Evolutionary conservation across 2,888 invertebrate genomes (phyloP), one percentile per base, ranked within the genome.

Genomic region (Zaprionus lineosus): DNA sequence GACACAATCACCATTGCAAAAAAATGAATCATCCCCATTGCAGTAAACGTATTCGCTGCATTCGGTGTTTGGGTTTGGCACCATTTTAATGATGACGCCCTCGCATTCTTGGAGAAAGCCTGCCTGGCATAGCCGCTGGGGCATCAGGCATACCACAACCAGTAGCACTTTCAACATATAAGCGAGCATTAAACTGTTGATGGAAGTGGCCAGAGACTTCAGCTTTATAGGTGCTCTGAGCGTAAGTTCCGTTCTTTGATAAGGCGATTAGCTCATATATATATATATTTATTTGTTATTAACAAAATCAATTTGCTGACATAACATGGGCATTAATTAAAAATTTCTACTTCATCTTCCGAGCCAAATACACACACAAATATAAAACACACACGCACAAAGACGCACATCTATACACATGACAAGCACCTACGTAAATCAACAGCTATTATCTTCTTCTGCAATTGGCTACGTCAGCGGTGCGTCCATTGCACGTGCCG

Each of bases 1-100:
- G 1, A 2, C 29, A 41, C 82, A 83, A 4, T 78, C 76, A 0
- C 76, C 88, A 8, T 86, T 86, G 46, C 81, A 81, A 18, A 78
- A 81, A 33, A 53, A 86, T 0, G 88, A 87, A 1, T 86, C 74
- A 0, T 81, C 71, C 0, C 77, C 78, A 57, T 87, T 65, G 46
- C 88, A 89, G 36, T 82, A 72, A 4, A 88, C 82, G 26, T 68
- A 88, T 36, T 65, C 74, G 8, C 84, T 72, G 68, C 88, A 89
- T 3, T 76, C 72, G 2, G 18, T 15, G 44, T 78, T 78, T 1
- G 73, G 67, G 28, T 81, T 77, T 0, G 66, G 36, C 3, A 84
- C 53, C 9, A 69, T 81, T 1, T 28, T 74, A 2, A 77, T 48
- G 8, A 74, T 73, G 3, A 73, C 69, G 14, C 66, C 77, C 7